These are phyloP conservation scores for Clarias magur DNA, from an alignment of 2,113 vertebrate species.

Conservation along the genomic window DNA sequence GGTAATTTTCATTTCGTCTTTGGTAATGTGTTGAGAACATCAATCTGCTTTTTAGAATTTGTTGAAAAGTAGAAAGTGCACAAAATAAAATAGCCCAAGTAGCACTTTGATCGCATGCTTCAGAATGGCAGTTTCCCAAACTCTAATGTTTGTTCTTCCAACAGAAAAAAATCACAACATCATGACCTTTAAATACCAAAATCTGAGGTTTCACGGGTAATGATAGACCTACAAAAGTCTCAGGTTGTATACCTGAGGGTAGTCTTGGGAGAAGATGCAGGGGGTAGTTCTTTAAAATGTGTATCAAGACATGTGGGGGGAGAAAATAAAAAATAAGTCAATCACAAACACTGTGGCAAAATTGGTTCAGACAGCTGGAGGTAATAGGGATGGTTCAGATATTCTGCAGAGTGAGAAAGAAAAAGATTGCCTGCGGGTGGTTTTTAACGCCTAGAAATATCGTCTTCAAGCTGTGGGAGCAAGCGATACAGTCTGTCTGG, in stretches of 20 bases:
- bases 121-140: not conserved
- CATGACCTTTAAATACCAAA: not conserved
- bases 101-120: not conserved
- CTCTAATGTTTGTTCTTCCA: not conserved
- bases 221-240: not conserved
- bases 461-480: constrained; percentile 40
- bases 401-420: constrained; percentile 36
- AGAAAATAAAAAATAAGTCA: not conserved
- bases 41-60: not conserved
- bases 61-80: constrained; percentile 3
- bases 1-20: not conserved
- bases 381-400: constrained; percentile 36
- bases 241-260: not conserved
- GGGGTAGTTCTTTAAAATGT: constrained; percentile 23
- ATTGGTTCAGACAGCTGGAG: constrained; percentile 37
- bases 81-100: constrained; percentile 4
- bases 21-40: not conserved
- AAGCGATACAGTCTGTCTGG: constrained; percentile 34
- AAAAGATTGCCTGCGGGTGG: constrained; percentile 40
- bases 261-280: not conserved
- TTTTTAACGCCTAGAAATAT: constrained; percentile 41
- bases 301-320: constrained; percentile 15
- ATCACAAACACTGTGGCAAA: constrained; percentile 37
- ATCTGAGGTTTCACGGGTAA: not conserved
- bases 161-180: not conserved